phyloP scores from a whole-genome alignment of 2,888 invertebrate species.

The Drosophila yooni region DNA sequence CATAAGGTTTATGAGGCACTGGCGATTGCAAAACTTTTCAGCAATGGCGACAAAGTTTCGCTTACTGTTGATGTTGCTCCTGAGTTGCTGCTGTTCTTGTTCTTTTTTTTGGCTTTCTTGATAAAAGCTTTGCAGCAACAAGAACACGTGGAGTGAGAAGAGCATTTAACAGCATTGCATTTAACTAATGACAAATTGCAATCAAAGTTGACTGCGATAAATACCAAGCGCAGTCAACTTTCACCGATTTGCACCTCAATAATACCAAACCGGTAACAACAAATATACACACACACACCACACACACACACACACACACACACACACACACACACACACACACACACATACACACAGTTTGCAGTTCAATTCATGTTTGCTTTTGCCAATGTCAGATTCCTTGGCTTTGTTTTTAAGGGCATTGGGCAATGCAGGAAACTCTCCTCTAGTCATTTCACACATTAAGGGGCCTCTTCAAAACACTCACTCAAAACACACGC shows the following conservation, averaged over 20 bases:
- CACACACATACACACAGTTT: neutral
- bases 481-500: slow-evolving; percentile 18
- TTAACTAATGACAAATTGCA: slow-evolving; percentile 61
- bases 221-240: slow-evolving; percentile 42
- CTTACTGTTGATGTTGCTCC: slow-evolving; percentile 38
- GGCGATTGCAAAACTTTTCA: slow-evolving; percentile 78
- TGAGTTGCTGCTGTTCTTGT: neutral
- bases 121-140: slow-evolving; percentile 10
- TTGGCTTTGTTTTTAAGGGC: slow-evolving; percentile 13
- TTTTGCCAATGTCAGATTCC: slow-evolving; percentile 25
- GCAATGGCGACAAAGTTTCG: slow-evolving; percentile 78
- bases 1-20: slow-evolving; percentile 76
- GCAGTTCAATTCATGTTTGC: neutral
- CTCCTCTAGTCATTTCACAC: slow-evolving; percentile 25
- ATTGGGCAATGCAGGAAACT: slow-evolving; percentile 27
- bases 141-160: slow-evolving; percentile 6
- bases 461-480: neutral
- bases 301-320: neutral
- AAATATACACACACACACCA: no score
- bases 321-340: no score
- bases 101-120: neutral
- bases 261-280: slow-evolving; percentile 19
- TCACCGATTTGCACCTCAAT: slow-evolving; percentile 15
- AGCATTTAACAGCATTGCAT: slow-evolving; percentile 21
- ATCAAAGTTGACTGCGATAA: slow-evolving; percentile 54